phyloP scores from a whole-genome alignment of 1,140 invertebrate species.

The Neodiprion virginianus region DNA sequence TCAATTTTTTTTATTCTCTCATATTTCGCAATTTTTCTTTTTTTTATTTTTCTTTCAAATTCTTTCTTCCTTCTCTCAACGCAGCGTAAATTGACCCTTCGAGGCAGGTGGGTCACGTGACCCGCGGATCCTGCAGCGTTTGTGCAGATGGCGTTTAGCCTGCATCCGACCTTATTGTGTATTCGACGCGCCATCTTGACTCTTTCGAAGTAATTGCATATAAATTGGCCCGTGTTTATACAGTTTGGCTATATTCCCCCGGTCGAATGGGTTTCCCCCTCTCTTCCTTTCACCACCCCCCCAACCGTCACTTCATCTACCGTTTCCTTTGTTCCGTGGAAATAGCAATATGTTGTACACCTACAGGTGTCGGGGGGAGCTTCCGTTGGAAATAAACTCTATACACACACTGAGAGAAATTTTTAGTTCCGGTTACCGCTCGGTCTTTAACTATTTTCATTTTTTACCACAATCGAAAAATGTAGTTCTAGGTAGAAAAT shows the following conservation, averaged over 20 bases:
- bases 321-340: background rate
- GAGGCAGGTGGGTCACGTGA: background rate
- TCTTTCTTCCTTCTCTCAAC: too few species aligned
- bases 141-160: background rate
- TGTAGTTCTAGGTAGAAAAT: too few species aligned
- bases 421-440: too few species aligned
- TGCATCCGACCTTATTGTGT: background rate
- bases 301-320: background rate
- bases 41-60: background rate
- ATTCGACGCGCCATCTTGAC: background rate
- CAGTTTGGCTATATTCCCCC: background rate
- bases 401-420: too few species aligned
- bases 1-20: too few species aligned
- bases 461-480: too few species aligned
- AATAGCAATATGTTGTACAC: too few species aligned
- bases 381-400: too few species aligned
- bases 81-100: background rate
- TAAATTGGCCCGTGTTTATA: conserved; percentile 2
- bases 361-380: too few species aligned
- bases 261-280: too few species aligned
- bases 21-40: background rate
- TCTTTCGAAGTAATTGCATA: background rate
- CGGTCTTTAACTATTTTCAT: too few species aligned
- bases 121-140: background rate
- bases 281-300: background rate